A percentile compares a stretch with the other conserved stretches of the same genome.
These are phyloP conservation scores for Marasmarcha lunaedactyla DNA, from an alignment of 2,888 invertebrate genomes.

Conservation along the genomic window DNA sequence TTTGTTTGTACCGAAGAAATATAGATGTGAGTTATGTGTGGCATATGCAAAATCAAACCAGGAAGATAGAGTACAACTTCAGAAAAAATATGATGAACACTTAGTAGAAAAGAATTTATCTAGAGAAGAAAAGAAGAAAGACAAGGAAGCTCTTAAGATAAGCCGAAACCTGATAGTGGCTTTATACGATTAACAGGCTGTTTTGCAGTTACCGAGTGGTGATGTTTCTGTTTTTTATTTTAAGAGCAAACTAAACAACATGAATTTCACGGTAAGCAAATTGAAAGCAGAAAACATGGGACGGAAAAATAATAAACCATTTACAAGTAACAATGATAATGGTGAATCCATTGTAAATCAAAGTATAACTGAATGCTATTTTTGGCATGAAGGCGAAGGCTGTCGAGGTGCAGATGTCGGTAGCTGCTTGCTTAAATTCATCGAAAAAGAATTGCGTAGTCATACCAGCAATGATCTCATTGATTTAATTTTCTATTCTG, in stretches of 20 bases:
- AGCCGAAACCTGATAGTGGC: slow-evolving; percentile 1
- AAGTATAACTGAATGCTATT: slow-evolving; percentile 6
- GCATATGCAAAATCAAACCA: slow-evolving; percentile 5
- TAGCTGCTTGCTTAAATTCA: slow-evolving; percentile 6
- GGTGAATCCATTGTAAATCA: no score
- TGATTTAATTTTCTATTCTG: slow-evolving; percentile 17
- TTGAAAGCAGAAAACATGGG: slow-evolving; percentile 1
- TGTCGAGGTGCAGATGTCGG: slow-evolving; percentile 10
- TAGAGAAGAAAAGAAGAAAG: slow-evolving; percentile 5
- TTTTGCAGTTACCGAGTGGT: slow-evolving; percentile 8
- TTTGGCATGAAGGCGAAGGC: slow-evolving; percentile 8
- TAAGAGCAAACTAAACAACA: slow-evolving; percentile 8
- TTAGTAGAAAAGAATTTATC: slow-evolving; percentile 4
- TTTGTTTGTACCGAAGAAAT: slow-evolving; percentile 13
- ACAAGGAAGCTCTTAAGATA: slow-evolving; percentile 1
- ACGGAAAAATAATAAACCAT: no score
- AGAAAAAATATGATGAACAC: slow-evolving; percentile 2
- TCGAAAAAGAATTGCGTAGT: slow-evolving; percentile 3
- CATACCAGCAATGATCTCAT: slow-evolving; percentile 4
- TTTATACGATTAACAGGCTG: slow-evolving; percentile 10
- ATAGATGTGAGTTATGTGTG: slow-evolving; percentile 10
- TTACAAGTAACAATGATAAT: no score
- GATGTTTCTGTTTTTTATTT: slow-evolving; percentile 9
- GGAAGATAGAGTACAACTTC: slow-evolving; percentile 3
- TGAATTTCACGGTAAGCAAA: slow-evolving; percentile 10